phyloP scores from a whole-genome alignment of 92 coral and sea anemone species.

The Bergia puertoricense region DNA sequence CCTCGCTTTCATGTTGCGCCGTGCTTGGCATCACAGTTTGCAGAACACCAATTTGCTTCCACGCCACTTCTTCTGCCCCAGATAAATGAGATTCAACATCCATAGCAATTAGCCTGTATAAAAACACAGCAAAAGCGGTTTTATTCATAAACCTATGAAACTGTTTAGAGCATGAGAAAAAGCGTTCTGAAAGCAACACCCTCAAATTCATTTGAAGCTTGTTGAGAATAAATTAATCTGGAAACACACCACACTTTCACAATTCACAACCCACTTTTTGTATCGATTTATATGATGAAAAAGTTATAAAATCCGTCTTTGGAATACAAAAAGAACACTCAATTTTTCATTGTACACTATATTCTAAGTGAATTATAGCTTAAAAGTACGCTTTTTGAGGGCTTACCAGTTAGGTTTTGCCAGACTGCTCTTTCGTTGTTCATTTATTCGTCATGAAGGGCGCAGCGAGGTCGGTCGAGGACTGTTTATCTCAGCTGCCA shows the following conservation, averaged over 20 bases:
- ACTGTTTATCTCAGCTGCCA: conserved; percentile 80
- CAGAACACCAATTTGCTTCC: conserved; percentile 37
- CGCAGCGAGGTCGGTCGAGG: conserved; percentile 57
- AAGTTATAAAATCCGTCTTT: conserved; percentile 21
- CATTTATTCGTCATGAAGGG: conserved; percentile 40
- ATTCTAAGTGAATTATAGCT: background rate
- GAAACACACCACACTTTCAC: conserved; percentile 32
- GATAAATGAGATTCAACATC: conserved; percentile 19
- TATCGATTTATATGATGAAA: conserved; percentile 19
- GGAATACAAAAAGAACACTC: conserved; percentile 29
- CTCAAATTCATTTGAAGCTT: conserved; percentile 17
- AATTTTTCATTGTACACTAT: background rate
- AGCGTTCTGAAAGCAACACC: conserved; percentile 33
- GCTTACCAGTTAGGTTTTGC: conserved; percentile 40
- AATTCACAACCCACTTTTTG: conserved; percentile 36
- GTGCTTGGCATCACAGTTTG: conserved; percentile 26
- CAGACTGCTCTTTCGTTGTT: conserved; percentile 39
- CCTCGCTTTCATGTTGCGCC: conserved; percentile 47
- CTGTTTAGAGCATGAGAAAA: conserved; percentile 3
- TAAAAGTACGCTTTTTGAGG: conserved; percentile 33
- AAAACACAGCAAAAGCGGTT: conserved; percentile 9
- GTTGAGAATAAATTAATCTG: conserved; percentile 27
- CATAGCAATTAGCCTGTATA: conserved; percentile 24
- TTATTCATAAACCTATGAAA: background rate
- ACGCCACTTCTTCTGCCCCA: conserved; percentile 16